Base-by-base conservation (phyloP, 2,888 invertebrate genomes). In the Dorcus hopei region DNA sequence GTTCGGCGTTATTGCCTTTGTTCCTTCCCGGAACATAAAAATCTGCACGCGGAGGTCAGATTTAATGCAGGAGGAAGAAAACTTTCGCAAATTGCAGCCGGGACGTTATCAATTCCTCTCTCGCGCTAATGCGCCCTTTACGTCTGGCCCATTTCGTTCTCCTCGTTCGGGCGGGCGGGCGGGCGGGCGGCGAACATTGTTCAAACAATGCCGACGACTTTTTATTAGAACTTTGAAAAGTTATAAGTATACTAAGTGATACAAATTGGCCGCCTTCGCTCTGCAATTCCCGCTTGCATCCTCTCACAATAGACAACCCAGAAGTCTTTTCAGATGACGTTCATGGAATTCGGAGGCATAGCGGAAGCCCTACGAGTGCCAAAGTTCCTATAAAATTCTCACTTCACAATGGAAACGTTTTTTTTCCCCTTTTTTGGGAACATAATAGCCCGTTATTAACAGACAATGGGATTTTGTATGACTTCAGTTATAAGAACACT, bases 301-400 rank as follows among this genome's bases (percentile, higher is more conserved):
- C 57, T 53, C 58, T 61, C 63, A 60, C 59, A 40, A 52, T 23
- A 59, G 61, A 55, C 41, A 39, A 38, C 56, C 26, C 3, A 33
- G 58, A 56, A 58, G 52, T 65, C 63, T 63, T 63, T 59, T 64
- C 61, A 59, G 62, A 54, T 57, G 65, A 59, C 60, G 61, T 45
- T 57, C 51, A 58, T 52, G 52, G 54, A 49, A 54, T 38, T 14
- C 19, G 57, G 50, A 47, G 42, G 47, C 57, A 49, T 52, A 61
- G 64, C 66, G 69, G 69, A 69, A 69, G 64, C 65, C 53, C 52
- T 62, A 57, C 66, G 54, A 69, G 65, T 63, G 65, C 63, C 66
- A 63, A 66, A 69, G 67, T 68, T 70, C 66, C 63, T 66, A 63
- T 65, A 65, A 65, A 66, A 67, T 66, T 67, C 60, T 63, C 63